Conservation (phyloP, 2,797 vertebrate genomes). For the Acanthurus lineatus region DNA sequence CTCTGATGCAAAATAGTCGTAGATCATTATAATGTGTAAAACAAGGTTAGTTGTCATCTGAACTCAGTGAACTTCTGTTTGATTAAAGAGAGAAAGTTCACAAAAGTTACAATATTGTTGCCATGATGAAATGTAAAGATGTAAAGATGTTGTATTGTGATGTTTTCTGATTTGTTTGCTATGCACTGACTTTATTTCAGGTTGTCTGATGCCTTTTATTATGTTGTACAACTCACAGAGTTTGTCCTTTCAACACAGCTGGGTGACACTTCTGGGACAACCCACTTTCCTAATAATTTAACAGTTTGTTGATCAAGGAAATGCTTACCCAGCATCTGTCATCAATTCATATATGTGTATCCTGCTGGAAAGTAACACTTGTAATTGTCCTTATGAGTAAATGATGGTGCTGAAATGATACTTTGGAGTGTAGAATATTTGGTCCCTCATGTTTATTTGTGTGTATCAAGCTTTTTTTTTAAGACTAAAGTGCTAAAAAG, state of each 20-base stretch:
- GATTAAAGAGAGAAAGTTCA: neutral
- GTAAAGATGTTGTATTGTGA: constrained; percentile 7
- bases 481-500: constrained; percentile 4
- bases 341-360: neutral
- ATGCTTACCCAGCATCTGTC: neutral
- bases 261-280: neutral
- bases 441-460: neutral
- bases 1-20: neutral
- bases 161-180: constrained; percentile 11
- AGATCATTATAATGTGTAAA: neutral
- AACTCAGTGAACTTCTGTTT: neutral
- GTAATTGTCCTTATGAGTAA: neutral
- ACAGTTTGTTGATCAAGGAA: neutral
- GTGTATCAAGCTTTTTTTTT: constrained; percentile 7
- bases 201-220: neutral
- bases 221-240: neutral
- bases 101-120: neutral
- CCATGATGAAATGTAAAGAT: constrained; percentile 11
- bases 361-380: neutral
- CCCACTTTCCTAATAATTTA: neutral
- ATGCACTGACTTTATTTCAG: neutral
- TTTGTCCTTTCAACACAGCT: neutral
- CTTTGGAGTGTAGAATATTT: neutral
- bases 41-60: neutral
- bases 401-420: neutral